Conservation (phyloP, 1,140 invertebrate genomes). For the Calliphora vicina region DNA sequence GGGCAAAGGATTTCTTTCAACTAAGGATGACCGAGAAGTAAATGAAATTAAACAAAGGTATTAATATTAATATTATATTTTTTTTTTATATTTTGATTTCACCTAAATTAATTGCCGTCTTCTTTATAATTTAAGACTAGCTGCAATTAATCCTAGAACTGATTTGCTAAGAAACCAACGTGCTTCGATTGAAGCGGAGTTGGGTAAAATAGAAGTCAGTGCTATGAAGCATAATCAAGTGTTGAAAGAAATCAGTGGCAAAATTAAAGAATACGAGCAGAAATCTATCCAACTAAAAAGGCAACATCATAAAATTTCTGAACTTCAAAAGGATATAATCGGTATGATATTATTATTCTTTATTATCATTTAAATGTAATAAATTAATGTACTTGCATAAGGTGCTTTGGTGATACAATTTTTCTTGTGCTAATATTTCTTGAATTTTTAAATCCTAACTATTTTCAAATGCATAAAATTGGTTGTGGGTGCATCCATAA, state of each 20-base stretch:
- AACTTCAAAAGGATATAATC: slow-evolving; percentile 27
- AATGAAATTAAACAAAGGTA: slow-evolving; percentile 41
- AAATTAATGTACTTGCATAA: too few relatives aligned
- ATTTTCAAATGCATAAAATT: too few relatives aligned
- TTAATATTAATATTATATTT: neutral
- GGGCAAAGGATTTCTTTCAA: slow-evolving; percentile 47
- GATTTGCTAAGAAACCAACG: slow-evolving; percentile 48
- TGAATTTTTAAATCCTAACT: too few relatives aligned
- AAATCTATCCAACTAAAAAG: slow-evolving; percentile 22
- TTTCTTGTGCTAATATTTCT: too few relatives aligned
- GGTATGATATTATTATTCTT: neutral
- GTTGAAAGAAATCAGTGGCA: slow-evolving; percentile 14
- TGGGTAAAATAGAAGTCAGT: slow-evolving; percentile 33
- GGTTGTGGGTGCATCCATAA: too few relatives aligned
- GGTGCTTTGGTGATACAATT: too few relatives aligned
- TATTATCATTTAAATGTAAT: too few relatives aligned
- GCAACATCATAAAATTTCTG: slow-evolving; percentile 36
- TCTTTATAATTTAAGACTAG: slow-evolving; percentile 10
- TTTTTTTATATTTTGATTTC: neutral
- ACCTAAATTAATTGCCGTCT: neutral
- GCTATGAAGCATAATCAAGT: slow-evolving; percentile 3
- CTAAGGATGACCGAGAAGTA: slow-evolving; percentile 42
- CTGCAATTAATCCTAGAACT: slow-evolving; percentile 7
- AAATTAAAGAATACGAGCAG: neutral
- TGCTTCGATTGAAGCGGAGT: slow-evolving; percentile 35